Evolutionary conservation across 2,797 vertebrate genomes (phyloP), one percentile per base, ranked within the genome.

Genomic region (Manis crassicaudata): DNA sequence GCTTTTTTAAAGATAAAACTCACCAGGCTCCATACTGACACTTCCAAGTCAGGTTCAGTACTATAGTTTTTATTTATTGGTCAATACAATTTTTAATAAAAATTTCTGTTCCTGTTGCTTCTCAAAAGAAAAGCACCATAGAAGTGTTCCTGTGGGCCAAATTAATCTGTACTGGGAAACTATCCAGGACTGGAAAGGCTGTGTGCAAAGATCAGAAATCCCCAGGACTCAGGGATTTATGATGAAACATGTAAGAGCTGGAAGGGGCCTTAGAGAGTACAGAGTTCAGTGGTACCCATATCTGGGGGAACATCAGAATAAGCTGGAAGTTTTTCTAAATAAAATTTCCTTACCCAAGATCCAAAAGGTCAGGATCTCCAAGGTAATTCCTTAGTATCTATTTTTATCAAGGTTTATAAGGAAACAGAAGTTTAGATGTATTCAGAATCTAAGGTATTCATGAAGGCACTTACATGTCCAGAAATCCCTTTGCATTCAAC

Each of bases 361-460:
- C 46, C 75, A 52, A 17, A 83, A 54, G 58, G 72, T 60, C 27
- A 81, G 40, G 50, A 72, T 92, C 76, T 77, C 46, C 17, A 77
- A 67, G 2, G 65, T 63, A 13, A 21, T 13, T 84, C 76, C 60
- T 81, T 60, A 35, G 29, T 52, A 25, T 87, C 72, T 77, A 25
- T 87, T 95, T 90, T 76, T 58, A 50, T 80, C 62, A 86, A 86
- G 8, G n/a, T 88, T 90, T 95, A 43, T 76, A 54, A 95, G 37
- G 29, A 84, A 84, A 80, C 7, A 6, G 54, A 84, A 14, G 1
- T 50, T 56, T 72, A 20, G 18, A 65, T 37, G 58, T 79, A 12
- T 65, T 92, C 43, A 52, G 43, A 90, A 92, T 84, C 72, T 73
- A 54, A 73, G 37, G 14, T 67, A 43, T 62, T 87, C 40, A 10